Percentiles rank a stretch among this genome's conserved stretches.
Evolutionary conservation across 2,888 invertebrate genomes (phyloP).

Genomic region (Drosophila yooni): DNA sequence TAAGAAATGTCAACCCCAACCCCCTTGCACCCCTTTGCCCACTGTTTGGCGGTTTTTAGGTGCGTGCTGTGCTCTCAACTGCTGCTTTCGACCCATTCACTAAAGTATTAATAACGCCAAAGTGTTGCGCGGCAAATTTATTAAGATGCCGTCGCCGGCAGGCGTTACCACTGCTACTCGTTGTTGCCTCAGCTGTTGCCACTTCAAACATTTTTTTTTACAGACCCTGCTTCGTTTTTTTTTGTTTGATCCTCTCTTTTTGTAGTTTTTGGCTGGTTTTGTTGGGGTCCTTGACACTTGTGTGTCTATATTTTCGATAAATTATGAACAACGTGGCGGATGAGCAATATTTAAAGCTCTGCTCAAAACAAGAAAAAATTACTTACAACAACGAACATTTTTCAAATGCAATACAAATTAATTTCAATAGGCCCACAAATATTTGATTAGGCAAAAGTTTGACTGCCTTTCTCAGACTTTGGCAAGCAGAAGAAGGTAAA

Average conservation of each 20-base stretch:
- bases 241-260: not conserved
- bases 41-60: conserved; percentile 65
- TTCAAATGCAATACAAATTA: not conserved
- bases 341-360: conserved; percentile 44
- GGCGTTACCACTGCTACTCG: conserved; percentile 37
- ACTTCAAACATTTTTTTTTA: conserved; percentile 27
- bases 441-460: not conserved
- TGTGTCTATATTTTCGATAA: conserved; percentile 59
- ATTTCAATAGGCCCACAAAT: conserved; percentile 15
- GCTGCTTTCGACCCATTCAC: conserved; percentile 60
- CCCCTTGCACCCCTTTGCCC: not conserved
- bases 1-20: conserved; percentile 60
- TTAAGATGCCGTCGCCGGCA: conserved; percentile 73
- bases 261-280: conserved; percentile 9
- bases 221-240: conserved; percentile 12
- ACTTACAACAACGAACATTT: conserved; percentile 7
- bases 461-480: not conserved
- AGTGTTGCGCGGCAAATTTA: conserved; percentile 76
- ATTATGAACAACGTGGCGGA: conserved; percentile 60
- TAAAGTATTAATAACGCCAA: conserved; percentile 80
- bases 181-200: conserved; percentile 72
- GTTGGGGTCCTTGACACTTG: conserved; percentile 23
- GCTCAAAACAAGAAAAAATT: conserved; percentile 6
- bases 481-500: not conserved
- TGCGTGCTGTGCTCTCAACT: conserved; percentile 52